A percentile compares a stretch with the other conserved stretches of the same genome.
These are phyloP conservation scores for Lysandra coridon DNA, from an alignment of 2,888 invertebrate species.

Conservation along the genomic window DNA sequence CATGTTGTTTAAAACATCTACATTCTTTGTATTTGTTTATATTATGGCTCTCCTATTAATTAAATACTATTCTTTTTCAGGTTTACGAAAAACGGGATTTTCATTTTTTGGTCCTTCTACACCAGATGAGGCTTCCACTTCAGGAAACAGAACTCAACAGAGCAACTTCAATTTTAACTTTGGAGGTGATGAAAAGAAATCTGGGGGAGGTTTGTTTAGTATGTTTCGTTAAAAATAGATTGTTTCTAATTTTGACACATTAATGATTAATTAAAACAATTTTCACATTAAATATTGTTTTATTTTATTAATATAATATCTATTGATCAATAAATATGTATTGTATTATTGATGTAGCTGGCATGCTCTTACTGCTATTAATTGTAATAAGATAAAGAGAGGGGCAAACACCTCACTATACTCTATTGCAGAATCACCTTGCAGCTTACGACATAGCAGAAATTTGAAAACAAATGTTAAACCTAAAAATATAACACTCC, in stretches of 20 bases:
- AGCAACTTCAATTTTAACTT: slow-evolving; percentile 67
- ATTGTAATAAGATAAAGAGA: slow-evolving; percentile 92
- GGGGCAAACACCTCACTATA: slow-evolving; percentile 96
- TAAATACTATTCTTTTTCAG: slow-evolving; percentile 46
- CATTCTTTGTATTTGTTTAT: neutral
- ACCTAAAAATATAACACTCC: slow-evolving; percentile 91
- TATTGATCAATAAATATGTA: slow-evolving; percentile 27
- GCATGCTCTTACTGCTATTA: slow-evolving; percentile 95
- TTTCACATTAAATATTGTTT: slow-evolving; percentile 28
- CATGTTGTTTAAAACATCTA: neutral
- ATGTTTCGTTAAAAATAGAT: slow-evolving; percentile 56
- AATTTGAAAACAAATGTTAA: slow-evolving; percentile 95
- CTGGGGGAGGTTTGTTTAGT: slow-evolving; percentile 63
- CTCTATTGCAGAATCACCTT: slow-evolving; percentile 89
- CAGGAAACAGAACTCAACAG: slow-evolving; percentile 48
- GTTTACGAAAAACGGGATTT: slow-evolving; percentile 60
- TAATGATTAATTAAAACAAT: slow-evolving; percentile 34
- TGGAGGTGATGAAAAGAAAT: slow-evolving; percentile 62
- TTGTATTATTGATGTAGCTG: slow-evolving; percentile 84
- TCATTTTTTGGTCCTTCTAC: slow-evolving; percentile 59
- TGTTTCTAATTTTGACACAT: slow-evolving; percentile 26
- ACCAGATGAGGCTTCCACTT: slow-evolving; percentile 44
- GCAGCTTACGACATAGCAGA: slow-evolving; percentile 92
- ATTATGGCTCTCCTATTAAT: neutral
- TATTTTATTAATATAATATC: slow-evolving; percentile 38